phyloP scores from a whole-genome alignment of 2,797 vertebrate species.

The Chloroceryle inda region DNA sequence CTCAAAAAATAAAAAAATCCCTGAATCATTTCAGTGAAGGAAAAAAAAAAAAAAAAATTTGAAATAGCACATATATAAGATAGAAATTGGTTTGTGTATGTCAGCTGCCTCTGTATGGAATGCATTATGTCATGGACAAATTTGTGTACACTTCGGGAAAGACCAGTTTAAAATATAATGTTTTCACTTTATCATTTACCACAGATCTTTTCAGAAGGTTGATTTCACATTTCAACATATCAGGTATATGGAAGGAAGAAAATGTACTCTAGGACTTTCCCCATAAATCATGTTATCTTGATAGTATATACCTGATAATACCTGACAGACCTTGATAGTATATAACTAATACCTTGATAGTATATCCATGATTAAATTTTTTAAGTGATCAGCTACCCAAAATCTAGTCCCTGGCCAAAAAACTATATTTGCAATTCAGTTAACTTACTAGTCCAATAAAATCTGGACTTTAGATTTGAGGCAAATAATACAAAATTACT shows the following conservation, averaged over 20 bases:
- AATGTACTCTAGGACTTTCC: not conserved
- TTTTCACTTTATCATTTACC: not conserved
- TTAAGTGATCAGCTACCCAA: not conserved
- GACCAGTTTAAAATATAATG: not conserved
- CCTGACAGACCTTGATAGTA: not conserved
- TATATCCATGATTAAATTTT: not conserved
- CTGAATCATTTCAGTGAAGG: not conserved
- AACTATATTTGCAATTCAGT: not conserved
- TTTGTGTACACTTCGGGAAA: not conserved
- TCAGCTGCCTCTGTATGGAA: not conserved
- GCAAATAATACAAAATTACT: not conserved
- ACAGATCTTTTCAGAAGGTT: not conserved
- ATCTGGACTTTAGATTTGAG: too few species aligned
- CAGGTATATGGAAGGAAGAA: not conserved
- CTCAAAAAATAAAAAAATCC: not conserved
- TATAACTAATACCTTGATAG: not conserved
- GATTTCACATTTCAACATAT: not conserved
- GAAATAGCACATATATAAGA: not conserved
- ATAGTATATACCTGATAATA: not conserved
- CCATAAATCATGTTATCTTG: not conserved
- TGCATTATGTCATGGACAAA: not conserved
- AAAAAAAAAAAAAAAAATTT: not conserved
- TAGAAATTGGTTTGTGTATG: not conserved
- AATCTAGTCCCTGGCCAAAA: not conserved
- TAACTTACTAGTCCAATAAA: not conserved